Conservation (phyloP, 2,888 invertebrate species). For the Phymatocera aterrima region DNA sequence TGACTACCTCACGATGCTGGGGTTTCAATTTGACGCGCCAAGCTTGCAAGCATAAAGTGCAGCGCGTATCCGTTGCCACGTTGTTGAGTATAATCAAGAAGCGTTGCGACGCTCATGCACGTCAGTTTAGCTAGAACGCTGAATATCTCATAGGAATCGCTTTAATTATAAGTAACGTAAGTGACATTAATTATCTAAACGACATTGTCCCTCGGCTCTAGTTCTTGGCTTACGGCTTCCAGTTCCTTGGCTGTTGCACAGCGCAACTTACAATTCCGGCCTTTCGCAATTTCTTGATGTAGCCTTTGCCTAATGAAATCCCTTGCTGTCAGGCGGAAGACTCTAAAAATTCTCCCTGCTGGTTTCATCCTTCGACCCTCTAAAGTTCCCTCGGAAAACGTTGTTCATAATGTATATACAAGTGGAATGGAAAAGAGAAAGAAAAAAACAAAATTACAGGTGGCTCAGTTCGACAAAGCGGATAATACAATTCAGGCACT, state of each 20-base stretch:
- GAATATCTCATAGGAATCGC: constrained; percentile 6
- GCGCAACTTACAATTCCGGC: constrained; percentile 8
- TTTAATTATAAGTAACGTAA: constrained; percentile 21
- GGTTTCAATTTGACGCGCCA: neutral
- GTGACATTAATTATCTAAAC: constrained; percentile 32
- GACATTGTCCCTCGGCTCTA: constrained; percentile 11
- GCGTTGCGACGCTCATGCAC: neutral
- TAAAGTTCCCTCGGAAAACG: neutral
- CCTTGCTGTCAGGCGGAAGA: neutral
- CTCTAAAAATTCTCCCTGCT: neutral
- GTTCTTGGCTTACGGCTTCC: constrained; percentile 11
- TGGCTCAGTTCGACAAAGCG: neutral
- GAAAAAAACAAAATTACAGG: neutral
- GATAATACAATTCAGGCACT: neutral
- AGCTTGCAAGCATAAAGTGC: neutral
- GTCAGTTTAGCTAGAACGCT: neutral
- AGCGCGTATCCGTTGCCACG: too few species aligned
- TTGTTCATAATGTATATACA: neutral
- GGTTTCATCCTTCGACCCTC: neutral
- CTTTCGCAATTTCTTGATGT: constrained; percentile 20
- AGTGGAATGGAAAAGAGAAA: neutral
- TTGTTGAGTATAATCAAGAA: too few species aligned
- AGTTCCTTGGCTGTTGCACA: neutral
- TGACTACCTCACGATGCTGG: neutral
- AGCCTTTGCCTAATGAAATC: constrained; percentile 31